Conservation (phyloP, 2,888 invertebrate genomes). For the Philhelius pedissequus region DNA sequence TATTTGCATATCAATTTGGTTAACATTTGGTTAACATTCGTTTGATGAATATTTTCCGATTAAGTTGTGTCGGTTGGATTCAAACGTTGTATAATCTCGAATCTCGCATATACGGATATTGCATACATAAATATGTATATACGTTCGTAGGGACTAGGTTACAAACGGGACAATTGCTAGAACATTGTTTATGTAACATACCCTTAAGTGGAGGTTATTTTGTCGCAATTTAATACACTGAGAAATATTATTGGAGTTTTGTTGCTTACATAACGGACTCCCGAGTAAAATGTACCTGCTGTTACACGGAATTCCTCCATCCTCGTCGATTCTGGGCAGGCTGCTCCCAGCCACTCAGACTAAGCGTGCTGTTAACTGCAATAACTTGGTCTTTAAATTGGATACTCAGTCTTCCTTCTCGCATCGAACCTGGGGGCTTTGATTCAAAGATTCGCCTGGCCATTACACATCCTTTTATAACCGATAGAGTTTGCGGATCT, state of each 20-base stretch:
- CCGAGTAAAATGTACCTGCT: too few species aligned
- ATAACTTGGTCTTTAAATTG: too few species aligned
- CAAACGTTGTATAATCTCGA: slow-evolving; percentile 17
- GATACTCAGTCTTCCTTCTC: too few species aligned
- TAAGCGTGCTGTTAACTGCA: too few species aligned
- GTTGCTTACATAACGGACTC: too few species aligned
- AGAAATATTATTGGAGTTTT: neutral
- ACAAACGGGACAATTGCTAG: neutral
- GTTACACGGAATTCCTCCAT: too few species aligned
- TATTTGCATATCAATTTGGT: slow-evolving; percentile 69
- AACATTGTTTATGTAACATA: slow-evolving; percentile 16
- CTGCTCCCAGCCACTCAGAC: too few species aligned
- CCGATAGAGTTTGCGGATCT: too few species aligned
- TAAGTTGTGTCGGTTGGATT: slow-evolving; percentile 55
- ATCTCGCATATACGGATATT: neutral
- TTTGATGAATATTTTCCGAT: slow-evolving; percentile 67
- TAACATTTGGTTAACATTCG: slow-evolving; percentile 68
- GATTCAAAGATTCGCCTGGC: too few species aligned
- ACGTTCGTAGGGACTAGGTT: neutral
- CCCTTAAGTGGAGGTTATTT: slow-evolving; percentile 32
- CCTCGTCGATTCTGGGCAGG: too few species aligned
- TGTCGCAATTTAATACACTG: neutral
- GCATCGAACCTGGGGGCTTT: too few species aligned
- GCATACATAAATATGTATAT: neutral
- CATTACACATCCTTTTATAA: too few species aligned